phyloP scores from a whole-genome alignment of 2,113 vertebrate species.

The Panthera uncia region DNA sequence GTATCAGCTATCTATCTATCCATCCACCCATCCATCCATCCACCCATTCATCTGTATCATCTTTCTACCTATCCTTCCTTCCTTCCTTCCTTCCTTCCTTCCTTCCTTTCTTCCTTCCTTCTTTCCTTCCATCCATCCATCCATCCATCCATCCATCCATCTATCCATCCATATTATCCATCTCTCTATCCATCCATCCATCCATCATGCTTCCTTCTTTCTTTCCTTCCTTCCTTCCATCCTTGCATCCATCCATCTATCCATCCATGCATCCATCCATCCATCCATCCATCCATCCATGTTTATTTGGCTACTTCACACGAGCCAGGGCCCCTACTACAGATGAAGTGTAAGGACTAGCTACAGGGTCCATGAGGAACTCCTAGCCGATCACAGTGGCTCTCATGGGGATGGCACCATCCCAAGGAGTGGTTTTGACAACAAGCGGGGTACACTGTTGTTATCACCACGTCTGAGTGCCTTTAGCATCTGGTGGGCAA shows the following conservation, averaged over 20 bases:
- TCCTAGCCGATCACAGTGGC: not conserved
- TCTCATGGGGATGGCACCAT: not conserved
- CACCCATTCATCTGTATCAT: too few relatives aligned
- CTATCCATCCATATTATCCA: too few relatives aligned
- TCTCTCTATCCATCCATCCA: too few relatives aligned
- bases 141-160: too few relatives aligned
- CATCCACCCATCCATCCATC: not conserved
- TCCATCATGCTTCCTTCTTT: too few relatives aligned
- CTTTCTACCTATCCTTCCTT: too few relatives aligned
- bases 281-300: not conserved
- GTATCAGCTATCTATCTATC: not conserved
- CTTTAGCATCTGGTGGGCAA: not conserved
- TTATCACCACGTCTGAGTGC: not conserved
- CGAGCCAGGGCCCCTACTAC: fast-evolving
- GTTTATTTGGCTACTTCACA: not conserved
- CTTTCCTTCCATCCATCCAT: too few relatives aligned
- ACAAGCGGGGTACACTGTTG: not conserved
- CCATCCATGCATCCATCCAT: not conserved
- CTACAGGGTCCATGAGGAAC: not conserved
- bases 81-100: too few relatives aligned
- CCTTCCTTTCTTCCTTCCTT: fast-evolving
- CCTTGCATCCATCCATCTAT: too few relatives aligned
- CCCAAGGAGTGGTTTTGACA: not conserved
- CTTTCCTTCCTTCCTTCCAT: too few relatives aligned
- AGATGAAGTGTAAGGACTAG: not conserved